A percentile compares a stretch with the other conserved stretches of the same genome.
Conservation (phyloP, 2,797 vertebrate genomes). For the Cossypha caffra region DNA sequence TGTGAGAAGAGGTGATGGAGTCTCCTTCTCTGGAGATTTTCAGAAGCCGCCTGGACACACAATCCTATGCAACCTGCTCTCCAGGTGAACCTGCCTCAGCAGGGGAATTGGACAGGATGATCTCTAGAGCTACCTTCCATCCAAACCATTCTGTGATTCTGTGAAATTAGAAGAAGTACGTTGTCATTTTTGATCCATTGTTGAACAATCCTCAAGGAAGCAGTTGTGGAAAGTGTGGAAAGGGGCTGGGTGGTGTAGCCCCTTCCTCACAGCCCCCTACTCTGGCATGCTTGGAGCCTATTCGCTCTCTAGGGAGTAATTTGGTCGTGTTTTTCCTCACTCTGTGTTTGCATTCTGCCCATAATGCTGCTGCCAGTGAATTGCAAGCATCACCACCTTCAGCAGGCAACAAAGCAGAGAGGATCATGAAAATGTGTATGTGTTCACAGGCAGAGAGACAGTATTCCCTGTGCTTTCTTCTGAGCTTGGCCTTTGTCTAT, state of each 20-base stretch:
- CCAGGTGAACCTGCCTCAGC: not conserved
- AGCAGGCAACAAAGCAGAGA: not conserved
- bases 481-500: not conserved
- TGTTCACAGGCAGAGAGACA: not conserved
- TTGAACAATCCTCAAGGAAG: not conserved
- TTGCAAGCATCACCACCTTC: not conserved
- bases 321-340: not conserved
- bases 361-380: not conserved
- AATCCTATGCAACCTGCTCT: not conserved
- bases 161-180: not conserved
- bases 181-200: not conserved
- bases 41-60: not conserved
- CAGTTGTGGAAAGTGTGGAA: not conserved
- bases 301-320: not conserved
- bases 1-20: not conserved
- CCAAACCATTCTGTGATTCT: not conserved
- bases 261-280: not conserved
- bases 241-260: rapidly evolving
- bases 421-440: not conserved
- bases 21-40: not conserved
- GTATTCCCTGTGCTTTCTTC: not conserved
- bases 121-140: not conserved
- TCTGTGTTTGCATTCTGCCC: not conserved
- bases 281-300: not conserved
- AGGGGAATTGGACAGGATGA: not conserved